These are phyloP conservation scores for Manis pentadactyla DNA, from an alignment of 2,797 vertebrate genomes.

Conservation along the genomic window DNA sequence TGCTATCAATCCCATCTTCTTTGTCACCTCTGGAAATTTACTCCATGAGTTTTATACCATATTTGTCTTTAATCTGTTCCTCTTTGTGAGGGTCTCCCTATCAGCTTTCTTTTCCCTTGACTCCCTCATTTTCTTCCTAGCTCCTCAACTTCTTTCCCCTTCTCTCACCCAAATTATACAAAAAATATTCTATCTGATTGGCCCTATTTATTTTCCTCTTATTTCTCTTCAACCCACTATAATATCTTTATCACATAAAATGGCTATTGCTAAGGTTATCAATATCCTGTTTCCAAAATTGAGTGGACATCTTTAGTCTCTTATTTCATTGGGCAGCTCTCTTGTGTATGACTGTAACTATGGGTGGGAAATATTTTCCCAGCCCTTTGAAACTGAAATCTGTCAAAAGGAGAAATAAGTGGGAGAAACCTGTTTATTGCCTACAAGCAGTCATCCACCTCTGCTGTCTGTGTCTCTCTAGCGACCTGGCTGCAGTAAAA, in stretches of 20 bases:
- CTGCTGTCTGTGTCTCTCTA: no score
- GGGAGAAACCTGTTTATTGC: no score
- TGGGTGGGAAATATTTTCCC: no score
- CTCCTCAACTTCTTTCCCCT: background rate
- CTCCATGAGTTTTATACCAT: background rate
- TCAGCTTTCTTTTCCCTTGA: background rate
- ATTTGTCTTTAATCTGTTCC: background rate
- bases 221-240: background rate
- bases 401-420: no score
- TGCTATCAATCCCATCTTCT: background rate
- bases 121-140: background rate
- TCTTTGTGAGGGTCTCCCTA: background rate
- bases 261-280: background rate
- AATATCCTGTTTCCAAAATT: background rate
- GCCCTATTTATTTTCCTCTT: background rate
- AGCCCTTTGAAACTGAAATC: no score
- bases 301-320: background rate
- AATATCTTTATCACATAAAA: background rate
- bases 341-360: no score
- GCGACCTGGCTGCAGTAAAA: no score
- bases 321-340: background rate
- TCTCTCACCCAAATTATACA: background rate
- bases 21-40: background rate
- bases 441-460: no score
- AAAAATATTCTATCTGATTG: background rate